Base-by-base conservation (phyloP, 2,113 vertebrate genomes). In the Gobiocypris rarus region DNA sequence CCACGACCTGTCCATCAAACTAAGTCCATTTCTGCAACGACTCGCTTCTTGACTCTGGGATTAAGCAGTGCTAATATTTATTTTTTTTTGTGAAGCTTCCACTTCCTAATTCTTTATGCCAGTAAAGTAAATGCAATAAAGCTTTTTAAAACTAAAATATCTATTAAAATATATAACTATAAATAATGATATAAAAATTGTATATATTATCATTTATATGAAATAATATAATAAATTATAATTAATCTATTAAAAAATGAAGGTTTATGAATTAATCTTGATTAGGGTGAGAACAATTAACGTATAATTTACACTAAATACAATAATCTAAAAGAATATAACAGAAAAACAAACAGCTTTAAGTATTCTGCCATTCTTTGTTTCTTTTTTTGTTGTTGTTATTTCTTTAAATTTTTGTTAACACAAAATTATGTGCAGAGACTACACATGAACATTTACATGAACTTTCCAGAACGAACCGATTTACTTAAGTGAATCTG, bases 21-120 rank as follows among this genome's bases (percentile, higher is more conserved):
- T 61, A 41, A 65, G 14, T 80, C 7, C 14, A 43, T 80, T 65
- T 65, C 58, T 22, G 77, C 59, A 45, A 65, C 15, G 10, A 17
- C 73, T 80, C 59, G 13, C 31, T 22, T 67, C 77, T 65, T 80
- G 59, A 80, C 59, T 65, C 8, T 31, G 26, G 77, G 24, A 19
- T 65, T 22, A 65, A 17, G 48, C 28, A 34, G n/a, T 58, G 52
- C 52, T 24, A 5, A 13, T 71, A 10, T 77, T 77, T 34, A 14
- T 24, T 11, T 76, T n/a, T n/a, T 14, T 6, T 41, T 54, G 48
- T 56, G 17, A 56, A n/a, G 19, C 54, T 54, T 58, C 19, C 13
- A 26, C 11, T 31, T 52, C 43, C 1, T 31, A 17, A 69, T 50
- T 52, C 71, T 52, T 52, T 74, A 24, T n/a, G 28, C 43, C 15